Conservation (phyloP, 2,113 vertebrate genomes). For the Cyrtonyx montezumae region DNA sequence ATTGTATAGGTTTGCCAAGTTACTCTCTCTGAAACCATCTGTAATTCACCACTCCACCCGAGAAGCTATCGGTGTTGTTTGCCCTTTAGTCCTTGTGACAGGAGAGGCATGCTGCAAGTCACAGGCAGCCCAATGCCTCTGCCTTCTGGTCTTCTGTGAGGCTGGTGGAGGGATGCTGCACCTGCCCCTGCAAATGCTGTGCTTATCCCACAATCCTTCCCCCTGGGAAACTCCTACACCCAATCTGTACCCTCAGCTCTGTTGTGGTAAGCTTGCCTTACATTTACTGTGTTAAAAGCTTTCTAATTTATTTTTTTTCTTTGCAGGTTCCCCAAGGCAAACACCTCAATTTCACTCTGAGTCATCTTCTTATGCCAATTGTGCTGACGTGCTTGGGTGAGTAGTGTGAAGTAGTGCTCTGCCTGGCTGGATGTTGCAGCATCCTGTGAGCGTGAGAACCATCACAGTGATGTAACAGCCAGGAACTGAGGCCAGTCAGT, state of each 20-base stretch:
- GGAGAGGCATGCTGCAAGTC: neutral
- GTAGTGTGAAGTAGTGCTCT: neutral
- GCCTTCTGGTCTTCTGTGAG: neutral
- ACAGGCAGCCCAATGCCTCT: neutral
- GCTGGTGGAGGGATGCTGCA: neutral
- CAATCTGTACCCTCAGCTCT: conserved; percentile 1
- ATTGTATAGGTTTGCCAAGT: neutral
- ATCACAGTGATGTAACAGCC: neutral
- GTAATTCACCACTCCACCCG: neutral
- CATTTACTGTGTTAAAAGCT: conserved; percentile 48
- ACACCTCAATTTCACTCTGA: conserved; percentile 40
- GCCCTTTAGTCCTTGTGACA: rapidly evolving
- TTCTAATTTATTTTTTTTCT: neutral
- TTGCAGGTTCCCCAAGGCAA: conserved; percentile 36
- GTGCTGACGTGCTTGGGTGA: conserved; percentile 1
- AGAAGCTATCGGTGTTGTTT: neutral
- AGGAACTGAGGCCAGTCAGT: neutral
- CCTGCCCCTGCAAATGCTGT: neutral
- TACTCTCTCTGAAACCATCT: neutral
- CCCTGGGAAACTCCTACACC: conserved; percentile 16
- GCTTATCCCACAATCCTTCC: neutral
- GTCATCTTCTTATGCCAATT: conserved; percentile 18
- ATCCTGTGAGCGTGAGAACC: neutral
- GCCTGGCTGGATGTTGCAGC: neutral
- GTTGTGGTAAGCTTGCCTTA: conserved; percentile 30